Conservation (phyloP, 2,797 vertebrate genomes). For the Spheniscus humboldti region DNA sequence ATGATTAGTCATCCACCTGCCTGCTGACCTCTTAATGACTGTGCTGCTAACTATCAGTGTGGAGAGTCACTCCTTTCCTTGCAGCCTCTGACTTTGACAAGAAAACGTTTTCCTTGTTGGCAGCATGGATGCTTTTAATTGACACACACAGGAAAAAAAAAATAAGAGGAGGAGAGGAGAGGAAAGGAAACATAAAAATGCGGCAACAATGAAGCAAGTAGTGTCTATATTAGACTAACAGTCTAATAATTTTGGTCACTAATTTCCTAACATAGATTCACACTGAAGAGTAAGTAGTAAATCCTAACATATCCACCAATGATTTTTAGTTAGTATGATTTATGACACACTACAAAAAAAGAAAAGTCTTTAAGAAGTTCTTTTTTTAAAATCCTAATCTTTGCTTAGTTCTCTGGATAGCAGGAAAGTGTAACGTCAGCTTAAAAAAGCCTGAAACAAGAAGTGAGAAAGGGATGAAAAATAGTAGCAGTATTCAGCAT, state of each 20-base stretch:
- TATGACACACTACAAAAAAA: not conserved
- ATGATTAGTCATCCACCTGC: not conserved
- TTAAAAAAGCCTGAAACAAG: not conserved
- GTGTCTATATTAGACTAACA: not conserved
- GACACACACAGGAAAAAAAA: not conserved
- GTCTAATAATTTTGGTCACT: not conserved
- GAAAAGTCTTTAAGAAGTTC: not conserved
- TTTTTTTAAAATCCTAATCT: not conserved
- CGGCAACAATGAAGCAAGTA: not conserved
- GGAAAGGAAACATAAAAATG: not conserved
- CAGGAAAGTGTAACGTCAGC: not conserved
- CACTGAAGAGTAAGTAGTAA: not conserved
- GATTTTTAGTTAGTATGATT: not conserved
- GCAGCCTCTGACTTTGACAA: not conserved
- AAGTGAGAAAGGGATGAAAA: not conserved
- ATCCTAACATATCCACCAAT: not conserved
- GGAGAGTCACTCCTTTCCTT: not conserved
- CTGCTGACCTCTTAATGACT: not conserved
- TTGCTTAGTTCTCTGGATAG: not conserved
- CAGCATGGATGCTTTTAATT: not conserved
- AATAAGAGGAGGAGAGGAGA: not conserved
- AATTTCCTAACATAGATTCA: not conserved
- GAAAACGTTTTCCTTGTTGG: not conserved
- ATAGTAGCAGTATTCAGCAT: not conserved
- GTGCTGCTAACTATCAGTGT: not conserved